phyloP scores from a whole-genome alignment of 2,113 vertebrate genomes.

The human (Homo sapiens) region GRCh38 chr5:116823001-116823500 shows the following conservation, averaged over 20 bases:
- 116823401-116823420: neutral
- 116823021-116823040: neutral
- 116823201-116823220: neutral
- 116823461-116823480: slow-evolving; percentile 32
- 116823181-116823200: neutral
- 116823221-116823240: neutral
- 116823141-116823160: neutral
- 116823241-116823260: neutral
- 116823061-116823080: neutral
- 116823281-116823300: neutral
- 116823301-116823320: neutral
- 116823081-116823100: neutral
- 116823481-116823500: slow-evolving; percentile 34
- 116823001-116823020: slow-evolving; percentile 33
- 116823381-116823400: neutral
- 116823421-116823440: slow-evolving; percentile 21
- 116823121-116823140: neutral
- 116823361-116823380: neutral
- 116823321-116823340: neutral
- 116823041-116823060: neutral
- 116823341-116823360: neutral
- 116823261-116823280: neutral
- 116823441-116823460: neutral
- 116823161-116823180: too few species aligned
- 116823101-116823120: neutral